Percentiles rank a stretch among this genome's conserved stretches.
Evolutionary conservation across 1,140 invertebrate species (phyloP).

Genomic region (Triops cancriformis): DNA sequence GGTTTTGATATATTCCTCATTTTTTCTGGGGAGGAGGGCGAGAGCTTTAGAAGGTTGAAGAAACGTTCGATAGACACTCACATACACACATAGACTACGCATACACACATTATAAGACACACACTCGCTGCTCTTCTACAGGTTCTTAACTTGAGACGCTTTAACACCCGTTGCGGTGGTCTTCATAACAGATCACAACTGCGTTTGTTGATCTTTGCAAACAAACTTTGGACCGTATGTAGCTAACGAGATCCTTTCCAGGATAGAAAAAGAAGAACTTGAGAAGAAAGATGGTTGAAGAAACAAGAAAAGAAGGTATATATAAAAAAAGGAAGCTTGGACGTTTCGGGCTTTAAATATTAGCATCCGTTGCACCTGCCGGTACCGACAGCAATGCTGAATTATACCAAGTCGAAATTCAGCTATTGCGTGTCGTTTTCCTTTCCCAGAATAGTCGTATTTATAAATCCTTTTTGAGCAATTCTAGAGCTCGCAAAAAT

Average conservation of each 20-base stretch:
- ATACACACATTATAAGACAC: slow-evolving; percentile 8
- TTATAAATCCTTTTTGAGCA: too few species aligned
- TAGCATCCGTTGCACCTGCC: too few species aligned
- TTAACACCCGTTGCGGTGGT: slow-evolving; percentile 9
- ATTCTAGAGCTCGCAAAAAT: too few species aligned
- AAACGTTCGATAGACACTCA: not conserved
- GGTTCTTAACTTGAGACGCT: slow-evolving; percentile 10
- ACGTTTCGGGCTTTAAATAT: too few species aligned
- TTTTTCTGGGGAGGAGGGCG: too few species aligned
- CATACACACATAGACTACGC: not conserved
- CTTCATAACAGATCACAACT: slow-evolving; percentile 11
- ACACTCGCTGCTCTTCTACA: not conserved
- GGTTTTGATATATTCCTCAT: not conserved
- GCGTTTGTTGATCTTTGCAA: slow-evolving; percentile 13
- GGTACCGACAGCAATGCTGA: too few species aligned
- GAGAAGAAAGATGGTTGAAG: not conserved
- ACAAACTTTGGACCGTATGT: slow-evolving; percentile 7
- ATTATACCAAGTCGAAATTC: too few species aligned
- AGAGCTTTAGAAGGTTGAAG: not conserved
- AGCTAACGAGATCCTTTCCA: slow-evolving; percentile 1
- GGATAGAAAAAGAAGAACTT: not conserved
- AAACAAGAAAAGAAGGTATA: too few species aligned
- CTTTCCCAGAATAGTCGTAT: too few species aligned
- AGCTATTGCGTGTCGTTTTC: too few species aligned
- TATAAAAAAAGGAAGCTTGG: too few species aligned